Base-by-base conservation (phyloP, 2,797 vertebrate genomes). In the Myotis pilosus region DNA sequence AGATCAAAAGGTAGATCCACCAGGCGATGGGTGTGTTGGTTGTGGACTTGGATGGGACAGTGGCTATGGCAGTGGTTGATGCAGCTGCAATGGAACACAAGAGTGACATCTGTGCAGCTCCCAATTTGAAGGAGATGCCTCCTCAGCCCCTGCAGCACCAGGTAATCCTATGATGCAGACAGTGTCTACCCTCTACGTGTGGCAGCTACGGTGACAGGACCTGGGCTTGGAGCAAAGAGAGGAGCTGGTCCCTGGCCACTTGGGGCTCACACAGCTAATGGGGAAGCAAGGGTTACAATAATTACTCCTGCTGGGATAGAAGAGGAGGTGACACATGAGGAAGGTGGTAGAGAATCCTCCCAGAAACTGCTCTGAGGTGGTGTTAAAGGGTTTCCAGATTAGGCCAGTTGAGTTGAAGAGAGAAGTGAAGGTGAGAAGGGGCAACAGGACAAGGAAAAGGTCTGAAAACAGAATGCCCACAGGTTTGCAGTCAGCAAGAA, bases 61-160 rank as follows among this genome's bases (percentile, higher is more conserved):
- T 51, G 19, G 5, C 25, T 2, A 5, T 25, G 23, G 23, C 55
- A 60, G 0, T 2, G 0, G 3, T 2, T 38, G 33, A 4, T 2
- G 6, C 8, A 8, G 10, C 92, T 95, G 71, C 25, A 83, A 62
- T 6, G 6, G 28, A 89, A 95, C 51, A 66, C 2, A 41, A 16
- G 33, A 15, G 10, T 36, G 11, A 60, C 15, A 66, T 33, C 2
- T 53, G 2, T 38, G 3, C 3, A 8, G 44, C 25, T 1, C 16
- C 3, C 30, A 20, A 2, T 22, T 66, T 23, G 10, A 2, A 1
- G 38, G 28, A 68, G 16, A 38, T 0, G 0, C n/a, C 12, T 17
- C 62, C 15, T n/a, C 30, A 6, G 57, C 28, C 5, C 16, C 17
- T 10, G 20, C 5, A 4, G 2, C 6, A 36, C 36, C 33, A 41